Base-by-base conservation (phyloP, 2,888 invertebrate genomes). In the Andrena bucephala region DNA sequence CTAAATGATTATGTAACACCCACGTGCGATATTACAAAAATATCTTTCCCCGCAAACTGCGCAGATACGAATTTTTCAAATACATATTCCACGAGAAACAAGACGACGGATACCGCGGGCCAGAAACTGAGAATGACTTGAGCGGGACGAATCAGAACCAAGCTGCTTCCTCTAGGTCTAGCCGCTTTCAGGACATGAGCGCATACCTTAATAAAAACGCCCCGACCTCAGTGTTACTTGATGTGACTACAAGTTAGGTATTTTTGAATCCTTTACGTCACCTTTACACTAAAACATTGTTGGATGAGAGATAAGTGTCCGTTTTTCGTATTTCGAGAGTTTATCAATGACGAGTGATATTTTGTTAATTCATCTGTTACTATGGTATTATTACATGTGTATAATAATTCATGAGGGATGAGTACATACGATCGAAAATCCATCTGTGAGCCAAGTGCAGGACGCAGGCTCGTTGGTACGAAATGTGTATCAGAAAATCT, bases 11-110 rank as follows among this genome's bases (percentile, higher is more conserved):
- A 42, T 5, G 2, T 8, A 33, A 33, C 8, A 33, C 33, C 42
- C 16, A 16, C 42, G 42, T 42, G 42, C 16, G 36, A 48, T 57
- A 48, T 36, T 69, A 42, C 1, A 48, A 52, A 20, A 48, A 63
- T 10, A 27, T 36, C 36, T 20, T 70, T 54, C 59, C 59, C 52
- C 63, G 7, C 4, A 6, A 27, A 24, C 59, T 36, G 4, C 73
- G 33, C 52, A 94, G 94, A 69, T 94, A 94, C 68, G 94, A 94
- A 81, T 93, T 92, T 83, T 93, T 93, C 84, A 94, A 94, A 85
- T 93, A 93, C 75, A 63, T 88, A 13, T 85, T 94, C n/a, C 90
- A 87, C 24, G 78, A 82, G 16, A 89, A 87, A 74, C 87, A 89
- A 78, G 91, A 89, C 6, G 90, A 91, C 33, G 87, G 81, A n/a